Percentiles rank a stretch among this genome's conserved stretches.
Conservation (phyloP, 2,888 invertebrate genomes). For the Drosophila merina region DNA sequence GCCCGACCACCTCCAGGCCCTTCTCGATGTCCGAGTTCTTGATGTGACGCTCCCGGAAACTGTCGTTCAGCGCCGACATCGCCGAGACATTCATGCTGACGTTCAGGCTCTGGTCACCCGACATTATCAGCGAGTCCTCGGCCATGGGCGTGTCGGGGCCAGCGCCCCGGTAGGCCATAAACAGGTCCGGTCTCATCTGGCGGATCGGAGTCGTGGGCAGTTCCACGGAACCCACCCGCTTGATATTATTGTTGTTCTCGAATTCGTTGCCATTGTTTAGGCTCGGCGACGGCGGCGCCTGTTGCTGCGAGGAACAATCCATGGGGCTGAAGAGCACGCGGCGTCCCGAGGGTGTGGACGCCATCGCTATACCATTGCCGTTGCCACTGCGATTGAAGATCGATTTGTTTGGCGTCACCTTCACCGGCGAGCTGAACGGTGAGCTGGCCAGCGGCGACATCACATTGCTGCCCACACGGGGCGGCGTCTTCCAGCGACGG, state of each 20-base stretch:
- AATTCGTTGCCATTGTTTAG: slow-evolving; percentile 13
- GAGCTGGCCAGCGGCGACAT: slow-evolving; percentile 64
- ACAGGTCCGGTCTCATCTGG: slow-evolving; percentile 63
- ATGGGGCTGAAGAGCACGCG: slow-evolving; percentile 63
- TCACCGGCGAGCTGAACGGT: slow-evolving; percentile 69
- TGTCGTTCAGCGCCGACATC: slow-evolving; percentile 50
- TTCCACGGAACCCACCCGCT: slow-evolving; percentile 8
- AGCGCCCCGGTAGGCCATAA: slow-evolving; percentile 70
- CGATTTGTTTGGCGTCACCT: slow-evolving; percentile 49
- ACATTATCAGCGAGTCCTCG: slow-evolving; percentile 27
- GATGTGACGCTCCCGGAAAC: slow-evolving; percentile 83
- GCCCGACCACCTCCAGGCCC: slow-evolving; percentile 94
- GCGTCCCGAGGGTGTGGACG: slow-evolving; percentile 35
- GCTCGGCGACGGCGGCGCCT: background rate
- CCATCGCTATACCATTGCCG: background rate
- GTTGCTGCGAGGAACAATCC: background rate
- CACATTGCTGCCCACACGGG: slow-evolving; percentile 84
- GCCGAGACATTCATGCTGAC: slow-evolving; percentile 5
- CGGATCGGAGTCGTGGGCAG: slow-evolving; percentile 59
- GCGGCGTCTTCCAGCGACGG: slow-evolving; percentile 93
- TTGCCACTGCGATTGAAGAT: slow-evolving; percentile 27
- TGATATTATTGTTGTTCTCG: slow-evolving; percentile 58
- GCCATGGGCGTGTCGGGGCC: slow-evolving; percentile 52
- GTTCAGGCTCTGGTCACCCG: slow-evolving; percentile 27
- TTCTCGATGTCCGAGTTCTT: slow-evolving; percentile 91